phyloP scores from a whole-genome alignment of 2,797 vertebrate species.

The Gymnoscopelus braueri region DNA sequence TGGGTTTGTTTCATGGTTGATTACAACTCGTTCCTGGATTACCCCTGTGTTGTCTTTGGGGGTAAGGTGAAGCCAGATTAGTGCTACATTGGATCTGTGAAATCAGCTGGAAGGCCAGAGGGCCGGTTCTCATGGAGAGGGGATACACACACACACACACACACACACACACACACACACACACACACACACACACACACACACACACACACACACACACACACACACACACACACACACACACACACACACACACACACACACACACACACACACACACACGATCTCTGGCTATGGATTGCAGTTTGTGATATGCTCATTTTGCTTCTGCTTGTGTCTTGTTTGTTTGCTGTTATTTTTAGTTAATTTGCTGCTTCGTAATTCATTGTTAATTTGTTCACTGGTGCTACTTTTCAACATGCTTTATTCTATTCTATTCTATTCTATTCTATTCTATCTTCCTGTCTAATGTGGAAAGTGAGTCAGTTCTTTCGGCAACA shows the following conservation, averaged over 20 bases:
- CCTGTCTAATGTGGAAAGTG: conserved; percentile 1
- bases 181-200: background rate
- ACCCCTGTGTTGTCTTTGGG: conserved; percentile 76
- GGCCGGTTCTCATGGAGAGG: conserved; percentile 71
- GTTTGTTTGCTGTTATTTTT: background rate
- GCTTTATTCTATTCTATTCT: background rate
- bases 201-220: no score
- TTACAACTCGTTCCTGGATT: conserved; percentile 75
- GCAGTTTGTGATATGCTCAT: no score
- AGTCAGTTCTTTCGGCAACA: conserved; percentile 39
- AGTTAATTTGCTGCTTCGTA: no score
- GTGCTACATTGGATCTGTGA: conserved; percentile 78
- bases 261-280: no score
- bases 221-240: no score
- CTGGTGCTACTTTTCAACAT: no score
- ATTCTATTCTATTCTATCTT: background rate
- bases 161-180: background rate
- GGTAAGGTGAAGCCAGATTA: conserved; percentile 81
- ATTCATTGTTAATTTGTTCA: no score
- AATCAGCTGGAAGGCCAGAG: conserved; percentile 79
- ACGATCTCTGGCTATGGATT: no score
- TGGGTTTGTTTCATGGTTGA: conserved; percentile 75
- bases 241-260: no score
- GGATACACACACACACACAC: conserved; percentile 44
- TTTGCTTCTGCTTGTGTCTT: no score